Conservation (phyloP, 2,888 invertebrate species). For the Dryadula phaetusa region DNA sequence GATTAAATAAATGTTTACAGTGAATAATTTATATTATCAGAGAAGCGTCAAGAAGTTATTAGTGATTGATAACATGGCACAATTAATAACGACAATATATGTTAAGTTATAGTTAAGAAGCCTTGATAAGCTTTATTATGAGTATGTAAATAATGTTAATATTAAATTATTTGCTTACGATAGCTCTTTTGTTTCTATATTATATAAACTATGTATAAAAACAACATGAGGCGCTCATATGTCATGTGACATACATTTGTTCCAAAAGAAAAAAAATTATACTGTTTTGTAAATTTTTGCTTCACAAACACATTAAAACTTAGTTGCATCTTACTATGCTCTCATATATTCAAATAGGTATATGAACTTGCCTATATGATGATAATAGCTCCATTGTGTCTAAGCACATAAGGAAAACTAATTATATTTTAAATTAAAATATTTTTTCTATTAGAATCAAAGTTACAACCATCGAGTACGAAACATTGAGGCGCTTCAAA, state of each 20-base stretch:
- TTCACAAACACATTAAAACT: neutral
- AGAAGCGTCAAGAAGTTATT: neutral
- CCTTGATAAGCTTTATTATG: conserved; percentile 12
- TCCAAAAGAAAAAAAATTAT: neutral
- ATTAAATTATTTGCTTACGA: neutral
- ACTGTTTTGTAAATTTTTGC: neutral
- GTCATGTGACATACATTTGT: neutral
- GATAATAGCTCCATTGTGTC: too few species aligned
- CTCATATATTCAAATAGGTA: too few species aligned
- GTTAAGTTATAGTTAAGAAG: neutral
- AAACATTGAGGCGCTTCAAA: neutral
- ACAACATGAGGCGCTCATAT: neutral
- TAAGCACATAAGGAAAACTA: too few species aligned
- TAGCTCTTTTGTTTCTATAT: neutral
- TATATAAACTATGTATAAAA: neutral
- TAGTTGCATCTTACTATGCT: neutral
- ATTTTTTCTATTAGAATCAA: too few species aligned
- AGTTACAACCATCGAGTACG: too few species aligned
- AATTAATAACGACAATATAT: neutral
- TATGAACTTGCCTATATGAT: too few species aligned
- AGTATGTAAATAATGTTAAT: conserved; percentile 4
- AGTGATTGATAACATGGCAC: neutral
- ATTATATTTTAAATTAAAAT: too few species aligned
- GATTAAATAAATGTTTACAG: conserved; percentile 1
- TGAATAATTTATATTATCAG: neutral